Evolutionary conservation across 2,797 vertebrate genomes (phyloP), one percentile per base, ranked within the genome.

Genomic region (Gadopsis marmoratus): DNA sequence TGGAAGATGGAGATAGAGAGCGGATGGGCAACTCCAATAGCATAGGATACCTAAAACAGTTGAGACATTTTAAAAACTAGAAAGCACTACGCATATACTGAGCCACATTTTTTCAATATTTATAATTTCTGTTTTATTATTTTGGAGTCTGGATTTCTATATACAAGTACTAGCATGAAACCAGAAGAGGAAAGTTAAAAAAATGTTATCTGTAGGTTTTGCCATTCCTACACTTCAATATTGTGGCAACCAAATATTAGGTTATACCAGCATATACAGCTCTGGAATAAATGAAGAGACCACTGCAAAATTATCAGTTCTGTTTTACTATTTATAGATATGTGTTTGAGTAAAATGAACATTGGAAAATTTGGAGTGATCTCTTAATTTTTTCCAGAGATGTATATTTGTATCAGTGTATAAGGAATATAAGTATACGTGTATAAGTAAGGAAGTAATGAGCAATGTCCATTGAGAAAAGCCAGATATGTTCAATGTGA

Each of bases 1-100:
- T 97, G 96, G 93, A 99, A 99, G 91, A 99, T 98, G 86, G 98
- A 99, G 88, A 99, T 94, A 14, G 97, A 99, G 59, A 99, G 91
- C 2, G 98, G 98, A 77, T 98, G 96, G 65, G 97, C 93, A 47
- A 99, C 96, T 48, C 98, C 97, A 48, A 99, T 99, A 66, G 97
- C 97, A 0, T 99, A 99, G 0, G 98, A 94, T 2, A 99, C 96
- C 98, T 99, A 23, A 23, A 67, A 63, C 43, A 64, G 29, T 14
- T 61, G 2, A 37, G n/a, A 64, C 5, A 50, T 19, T 53, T 63
- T 21, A 11, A 39, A 48, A 54, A 13, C 4, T 7, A 33, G 8
- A 39, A 17, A 55, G 12, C 41, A 29, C 8, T 17, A 8, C 7
- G 33, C 13, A 33, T 17, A 19, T 33, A 12, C 1, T 26, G 12